A percentile compares a stretch with the other conserved stretches of the same genome.
These are phyloP conservation scores for Cecidostiba fungosa DNA, from an alignment of 2,888 invertebrate species.

Conservation along the genomic window DNA sequence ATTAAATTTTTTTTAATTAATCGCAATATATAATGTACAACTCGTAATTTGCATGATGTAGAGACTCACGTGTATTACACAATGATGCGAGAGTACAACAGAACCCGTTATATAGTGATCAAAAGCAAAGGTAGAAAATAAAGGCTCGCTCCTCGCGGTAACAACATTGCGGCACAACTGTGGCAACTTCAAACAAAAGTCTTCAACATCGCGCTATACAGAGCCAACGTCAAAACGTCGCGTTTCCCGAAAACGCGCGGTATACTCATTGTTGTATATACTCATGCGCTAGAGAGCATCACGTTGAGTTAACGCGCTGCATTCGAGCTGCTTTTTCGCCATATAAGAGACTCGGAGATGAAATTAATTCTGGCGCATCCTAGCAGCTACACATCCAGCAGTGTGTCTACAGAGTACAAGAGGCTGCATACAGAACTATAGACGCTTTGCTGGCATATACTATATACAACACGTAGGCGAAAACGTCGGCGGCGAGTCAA, in stretches of 20 bases:
- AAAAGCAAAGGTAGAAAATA: slow-evolving; percentile 8
- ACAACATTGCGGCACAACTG: background rate
- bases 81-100: background rate
- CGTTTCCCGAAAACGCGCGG: background rate
- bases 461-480: background rate
- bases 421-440: background rate
- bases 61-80: background rate
- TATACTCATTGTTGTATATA: background rate
- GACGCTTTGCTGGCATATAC: background rate
- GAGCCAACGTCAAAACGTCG: background rate
- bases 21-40: background rate
- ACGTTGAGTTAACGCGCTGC: no score
- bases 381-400: background rate
- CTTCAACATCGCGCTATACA: background rate
- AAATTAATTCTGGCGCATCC: slow-evolving; percentile 15
- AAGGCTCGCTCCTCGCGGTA: background rate
- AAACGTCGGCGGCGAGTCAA: slow-evolving; percentile 30
- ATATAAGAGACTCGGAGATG: slow-evolving; percentile 15
- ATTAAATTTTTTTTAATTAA: slow-evolving; percentile 2
- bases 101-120: background rate
- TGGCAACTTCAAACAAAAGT: background rate
- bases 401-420: slow-evolving; percentile 1
- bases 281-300: no score
- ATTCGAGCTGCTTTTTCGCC: background rate
- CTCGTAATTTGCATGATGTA: background rate